Evolutionary conservation across 1,140 invertebrate species (phyloP), one percentile per base, ranked within the genome.

Genomic region (Coptotermes formosanus): DNA sequence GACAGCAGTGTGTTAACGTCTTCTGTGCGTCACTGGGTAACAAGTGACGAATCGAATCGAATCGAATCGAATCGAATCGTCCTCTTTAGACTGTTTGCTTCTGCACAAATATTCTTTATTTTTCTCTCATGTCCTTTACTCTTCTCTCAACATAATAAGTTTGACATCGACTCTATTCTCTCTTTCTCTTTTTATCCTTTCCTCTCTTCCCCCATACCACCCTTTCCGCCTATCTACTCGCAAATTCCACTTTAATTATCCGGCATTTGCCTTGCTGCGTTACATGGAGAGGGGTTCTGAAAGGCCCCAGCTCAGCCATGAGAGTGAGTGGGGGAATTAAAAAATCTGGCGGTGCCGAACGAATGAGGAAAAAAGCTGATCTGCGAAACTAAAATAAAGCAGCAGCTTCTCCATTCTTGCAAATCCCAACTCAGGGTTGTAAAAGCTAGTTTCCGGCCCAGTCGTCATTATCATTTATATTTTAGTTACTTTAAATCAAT

Each of bases 241-340:
- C 64, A 75, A 75, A 75, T 75, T 84, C 83, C 83, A 84, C 83
- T 84, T 84, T 84, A 84, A 84, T 84, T 84, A 84, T 84, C 83
- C 83, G 83, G 83, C 83, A 64, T 84, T 84, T 84, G 83, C 83
- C 64, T 84, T 64, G 83, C 83, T 38, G 59, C 83, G 83, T 52
- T 55, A 59, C 83, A 59, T 84, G 48, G 83, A 84, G 48, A 11
- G 43, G n/a, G 83, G 52, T 4, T 32, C 48, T 55, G 83, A 52
- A 75, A 75, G 64, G 64, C 64, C 25, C 52, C 14, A 48, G 52
- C 52, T 55, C 52, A 30, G 64, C 64, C 83, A 30, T 84, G 43
- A 38, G 48, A 64, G 83, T 38, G 83, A 84, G 83, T 84, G 83
- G 48, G 83, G 83, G 83, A 84, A 84, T 84, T 84, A 75, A 84